These are phyloP conservation scores for Acrocyrtus sp. DNA, from an alignment of 2,888 invertebrate species.

Conservation along the genomic window DNA sequence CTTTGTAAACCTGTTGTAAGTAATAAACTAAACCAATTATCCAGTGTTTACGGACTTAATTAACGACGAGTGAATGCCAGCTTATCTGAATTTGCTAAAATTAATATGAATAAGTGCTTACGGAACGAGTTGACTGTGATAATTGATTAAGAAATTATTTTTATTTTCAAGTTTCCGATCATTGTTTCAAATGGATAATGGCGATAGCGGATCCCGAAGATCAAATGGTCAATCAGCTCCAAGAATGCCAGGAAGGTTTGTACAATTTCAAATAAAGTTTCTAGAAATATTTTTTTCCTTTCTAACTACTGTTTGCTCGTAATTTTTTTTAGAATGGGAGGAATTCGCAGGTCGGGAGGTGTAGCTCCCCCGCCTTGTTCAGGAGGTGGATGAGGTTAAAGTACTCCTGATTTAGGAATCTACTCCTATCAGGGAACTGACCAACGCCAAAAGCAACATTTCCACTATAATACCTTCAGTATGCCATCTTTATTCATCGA, in stretches of 20 bases:
- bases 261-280: no score
- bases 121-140: neutral
- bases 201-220: constrained; percentile 19
- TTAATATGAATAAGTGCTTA: neutral
- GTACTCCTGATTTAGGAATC: constrained; percentile 25
- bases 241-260: constrained; percentile 49
- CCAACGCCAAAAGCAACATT: no score
- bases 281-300: constrained; percentile 12
- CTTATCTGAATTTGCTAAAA: neutral
- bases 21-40: constrained; percentile 57
- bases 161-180: constrained; percentile 35
- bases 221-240: constrained; percentile 30
- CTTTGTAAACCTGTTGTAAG: constrained; percentile 72
- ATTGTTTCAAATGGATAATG: constrained; percentile 47
- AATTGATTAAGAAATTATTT: no score
- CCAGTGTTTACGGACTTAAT: no score
- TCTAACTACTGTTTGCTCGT: neutral
- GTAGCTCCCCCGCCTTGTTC: constrained; percentile 48
- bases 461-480: no score
- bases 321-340: constrained; percentile 46
- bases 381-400: constrained; percentile 57
- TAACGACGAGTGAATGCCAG: no score
- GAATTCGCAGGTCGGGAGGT: constrained; percentile 32
- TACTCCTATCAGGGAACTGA: no score
- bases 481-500: no score